Evolutionary conservation across 2,113 vertebrate species (phyloP).

Genomic region (Bos javanicus): DNA sequence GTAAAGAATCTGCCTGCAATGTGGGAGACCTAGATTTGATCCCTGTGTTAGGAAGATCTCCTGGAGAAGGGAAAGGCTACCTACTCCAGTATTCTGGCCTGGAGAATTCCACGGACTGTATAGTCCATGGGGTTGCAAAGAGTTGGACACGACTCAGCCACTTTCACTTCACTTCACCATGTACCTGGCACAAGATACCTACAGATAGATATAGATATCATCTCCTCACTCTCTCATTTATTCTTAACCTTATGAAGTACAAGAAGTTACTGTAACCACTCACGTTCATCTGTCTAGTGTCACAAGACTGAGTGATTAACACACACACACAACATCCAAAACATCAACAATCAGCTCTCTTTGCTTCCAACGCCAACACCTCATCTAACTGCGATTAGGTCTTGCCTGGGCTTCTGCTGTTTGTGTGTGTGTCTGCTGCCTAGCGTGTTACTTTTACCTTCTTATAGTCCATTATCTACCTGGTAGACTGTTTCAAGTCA

Average conservation of each 20-base stretch:
- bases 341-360: neutral
- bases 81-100: neutral
- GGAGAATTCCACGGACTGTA: neutral
- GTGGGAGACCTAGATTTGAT: neutral
- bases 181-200: neutral
- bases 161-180: neutral
- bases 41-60: neutral
- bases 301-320: neutral
- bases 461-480: neutral
- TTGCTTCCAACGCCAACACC: neutral
- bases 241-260: neutral
- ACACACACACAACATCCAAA: neutral
- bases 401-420: neutral
- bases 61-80: neutral
- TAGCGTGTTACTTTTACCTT: neutral
- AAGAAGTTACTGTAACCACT: neutral
- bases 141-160: neutral
- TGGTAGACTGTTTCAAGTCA: neutral
- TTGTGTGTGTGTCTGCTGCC: neutral
- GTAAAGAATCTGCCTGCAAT: neutral
- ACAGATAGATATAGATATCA: neutral
- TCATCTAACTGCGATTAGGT: neutral
- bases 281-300: neutral
- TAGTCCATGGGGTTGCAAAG: rapidly evolving
- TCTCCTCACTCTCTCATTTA: neutral